Base-by-base conservation (phyloP, 1,140 invertebrate genomes). In the Drosophila takahashii region DNA sequence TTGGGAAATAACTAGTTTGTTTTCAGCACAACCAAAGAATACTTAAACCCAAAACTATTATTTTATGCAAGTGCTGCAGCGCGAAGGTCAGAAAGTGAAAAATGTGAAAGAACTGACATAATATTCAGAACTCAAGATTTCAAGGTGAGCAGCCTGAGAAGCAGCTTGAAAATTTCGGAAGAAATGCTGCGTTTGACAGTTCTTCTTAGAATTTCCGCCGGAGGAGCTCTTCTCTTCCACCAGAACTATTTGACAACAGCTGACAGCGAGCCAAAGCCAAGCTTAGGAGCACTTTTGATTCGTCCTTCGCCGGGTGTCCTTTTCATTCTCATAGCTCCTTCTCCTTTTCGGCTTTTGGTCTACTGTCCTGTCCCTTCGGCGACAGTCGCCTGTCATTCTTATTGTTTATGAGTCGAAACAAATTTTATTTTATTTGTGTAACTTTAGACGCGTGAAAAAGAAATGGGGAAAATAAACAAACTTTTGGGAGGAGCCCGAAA, bases 341-440 rank as follows among this genome's bases (percentile, higher is more conserved):
- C 6, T 32, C 29, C 29, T 32, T 32, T 8, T 8, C 29, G 29
- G 16, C 8, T 4, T 4, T 29, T 3, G 22, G 22, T 22, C 29
- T 6, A n/a, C 13, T 4, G 4, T 29, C 11, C 29, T 11, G 47
- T 50, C 47, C 47, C 29, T 50, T 29, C 27, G 27, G 26, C 1
- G n/a, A 32, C 27, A 32, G n/a, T 16, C 4, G 26, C 42, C 67
- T 71, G 67, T 71, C 67, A 57, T 27, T 71, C 67, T 57, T 70
- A 71, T 71, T 71, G 67, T 71, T 71, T 71, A 71, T 71, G 67
- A 71, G 65, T 70, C 64, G 53, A 71, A 70, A 71, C 34, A 70
- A 71, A 70, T 70, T 70, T 56, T 48, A 48, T 70, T 71, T 71
- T 71, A 71, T 71, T 71, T 70, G 67, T 71, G 67, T 26, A 71